phyloP scores from a whole-genome alignment of 2,113 vertebrate species.

The Holacanthus passer region DNA sequence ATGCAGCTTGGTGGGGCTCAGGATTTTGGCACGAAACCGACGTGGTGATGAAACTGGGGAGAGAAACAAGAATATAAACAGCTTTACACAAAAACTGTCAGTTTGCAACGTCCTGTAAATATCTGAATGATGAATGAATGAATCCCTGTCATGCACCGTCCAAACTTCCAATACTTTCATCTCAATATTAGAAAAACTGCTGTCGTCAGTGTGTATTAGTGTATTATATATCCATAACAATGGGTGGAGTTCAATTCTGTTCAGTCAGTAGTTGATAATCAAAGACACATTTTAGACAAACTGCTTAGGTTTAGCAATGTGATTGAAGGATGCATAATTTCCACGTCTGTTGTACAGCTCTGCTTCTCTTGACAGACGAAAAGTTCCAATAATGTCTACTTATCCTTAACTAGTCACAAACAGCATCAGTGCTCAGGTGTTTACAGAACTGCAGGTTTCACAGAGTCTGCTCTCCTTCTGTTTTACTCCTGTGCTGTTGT shows the following conservation, averaged over 20 bases:
- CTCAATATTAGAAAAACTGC: background rate
- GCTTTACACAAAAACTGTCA: slow-evolving; percentile 12
- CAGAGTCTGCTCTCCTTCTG: slow-evolving; percentile 21
- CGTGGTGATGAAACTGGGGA: slow-evolving; percentile 78
- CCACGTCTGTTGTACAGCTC: background rate
- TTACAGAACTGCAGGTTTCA: slow-evolving; percentile 1
- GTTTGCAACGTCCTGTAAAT: background rate
- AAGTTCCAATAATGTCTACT: background rate
- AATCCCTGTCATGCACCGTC: slow-evolving; percentile 40
- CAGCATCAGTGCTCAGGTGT: background rate
- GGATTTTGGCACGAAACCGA: slow-evolving; percentile 78
- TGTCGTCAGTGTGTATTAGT: slow-evolving; percentile 10
- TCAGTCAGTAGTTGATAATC: background rate
- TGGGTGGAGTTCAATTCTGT: slow-evolving; percentile 56
- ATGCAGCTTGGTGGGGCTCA: slow-evolving; percentile 67
- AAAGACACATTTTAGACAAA: background rate
- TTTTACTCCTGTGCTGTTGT: background rate
- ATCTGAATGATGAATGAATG: slow-evolving; percentile 10
- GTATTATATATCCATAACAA: background rate
- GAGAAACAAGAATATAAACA: slow-evolving; percentile 1
- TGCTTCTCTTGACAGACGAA: background rate
- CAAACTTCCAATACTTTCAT: background rate
- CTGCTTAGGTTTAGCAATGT: background rate
- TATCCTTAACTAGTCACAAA: background rate
- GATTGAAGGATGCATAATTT: background rate